A percentile compares a stretch with the other conserved stretches of the same genome.
These are phyloP conservation scores for Caenorhabditis inopinata DNA, from an alignment of 1,140 invertebrate genomes.

Conservation along the genomic window DNA sequence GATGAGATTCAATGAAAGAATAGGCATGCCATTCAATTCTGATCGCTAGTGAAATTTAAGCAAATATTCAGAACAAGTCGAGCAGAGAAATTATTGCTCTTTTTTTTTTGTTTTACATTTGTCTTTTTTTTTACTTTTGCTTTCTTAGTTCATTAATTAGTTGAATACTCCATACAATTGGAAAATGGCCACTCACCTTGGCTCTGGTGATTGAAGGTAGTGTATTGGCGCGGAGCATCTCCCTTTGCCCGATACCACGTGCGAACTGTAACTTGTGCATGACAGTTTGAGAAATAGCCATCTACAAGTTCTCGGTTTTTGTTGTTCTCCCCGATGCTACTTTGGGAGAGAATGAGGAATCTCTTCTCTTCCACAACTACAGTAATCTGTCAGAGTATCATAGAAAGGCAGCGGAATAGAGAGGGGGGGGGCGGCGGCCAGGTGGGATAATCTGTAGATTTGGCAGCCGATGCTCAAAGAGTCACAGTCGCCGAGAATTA, in stretches of 20 bases:
- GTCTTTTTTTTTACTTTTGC: no score
- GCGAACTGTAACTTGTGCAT: slow-evolving; percentile 50
- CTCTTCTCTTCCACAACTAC: not conserved
- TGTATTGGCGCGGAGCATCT: slow-evolving; percentile 47
- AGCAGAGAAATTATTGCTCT: no score
- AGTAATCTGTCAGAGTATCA: slow-evolving; percentile 21
- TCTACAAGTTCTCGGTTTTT: slow-evolving; percentile 16
- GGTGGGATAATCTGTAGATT: slow-evolving; percentile 11
- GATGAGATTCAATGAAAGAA: no score
- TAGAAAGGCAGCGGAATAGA: not conserved
- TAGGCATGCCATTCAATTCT: no score
- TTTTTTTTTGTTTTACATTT: no score
- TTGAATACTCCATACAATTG: no score
- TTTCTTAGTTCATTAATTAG: no score
- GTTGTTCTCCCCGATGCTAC: not conserved
- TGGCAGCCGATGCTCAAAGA: not conserved
- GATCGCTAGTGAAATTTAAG: no score
- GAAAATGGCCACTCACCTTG: slow-evolving; percentile 47
- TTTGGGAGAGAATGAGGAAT: not conserved
- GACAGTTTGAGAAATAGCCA: slow-evolving; percentile 38
- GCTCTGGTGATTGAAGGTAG: slow-evolving; percentile 43
- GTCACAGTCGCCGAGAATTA: no score
- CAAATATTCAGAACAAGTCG: no score
- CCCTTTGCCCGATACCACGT: slow-evolving; percentile 39
- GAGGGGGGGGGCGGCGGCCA: not conserved